Evolutionary conservation across 2,888 invertebrate species (phyloP).

Genomic region (Steinernema scapterisci): DNA sequence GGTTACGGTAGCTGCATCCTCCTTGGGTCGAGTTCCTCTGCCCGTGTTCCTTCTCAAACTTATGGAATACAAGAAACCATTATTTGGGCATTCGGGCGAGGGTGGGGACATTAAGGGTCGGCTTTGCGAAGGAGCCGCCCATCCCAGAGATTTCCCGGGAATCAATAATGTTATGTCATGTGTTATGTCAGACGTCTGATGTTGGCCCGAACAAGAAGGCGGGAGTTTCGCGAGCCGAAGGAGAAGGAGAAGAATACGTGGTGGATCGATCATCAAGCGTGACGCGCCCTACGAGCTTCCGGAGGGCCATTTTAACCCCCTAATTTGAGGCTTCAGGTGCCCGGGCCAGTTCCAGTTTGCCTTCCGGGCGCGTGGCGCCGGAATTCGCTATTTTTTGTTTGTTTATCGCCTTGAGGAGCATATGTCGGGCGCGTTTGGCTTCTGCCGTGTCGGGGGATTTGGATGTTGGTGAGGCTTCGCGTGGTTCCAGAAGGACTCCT

Average conservation of each 20-base stretch:
- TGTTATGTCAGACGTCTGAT: conserved; percentile 32
- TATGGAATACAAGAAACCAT: neutral
- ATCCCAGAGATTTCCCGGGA: conserved; percentile 7
- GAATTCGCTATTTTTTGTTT: neutral
- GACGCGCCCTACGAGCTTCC: neutral
- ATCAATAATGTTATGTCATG: conserved; percentile 30
- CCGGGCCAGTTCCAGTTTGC: no score
- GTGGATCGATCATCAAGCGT: conserved; percentile 25
- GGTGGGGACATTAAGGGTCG: conserved; percentile 1
- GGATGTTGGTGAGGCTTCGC: neutral
- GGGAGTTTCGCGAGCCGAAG: conserved; percentile 8
- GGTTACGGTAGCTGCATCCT: no score
- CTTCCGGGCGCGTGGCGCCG: no score
- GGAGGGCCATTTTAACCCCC: neutral
- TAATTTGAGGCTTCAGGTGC: neutral
- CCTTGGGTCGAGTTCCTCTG: no score
- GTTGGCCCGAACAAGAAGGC: conserved; percentile 30
- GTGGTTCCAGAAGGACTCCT: neutral
- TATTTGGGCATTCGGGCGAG: neutral
- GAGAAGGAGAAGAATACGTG: neutral
- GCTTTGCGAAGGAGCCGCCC: conserved; percentile 19
- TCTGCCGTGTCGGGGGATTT: neutral
- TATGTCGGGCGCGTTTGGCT: no score
- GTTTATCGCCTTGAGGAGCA: neutral
- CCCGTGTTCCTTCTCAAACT: no score